Evolutionary conservation across 2,888 invertebrate genomes (phyloP), one percentile per base, ranked within the genome.

Genomic region (Brenthis hecate): DNA sequence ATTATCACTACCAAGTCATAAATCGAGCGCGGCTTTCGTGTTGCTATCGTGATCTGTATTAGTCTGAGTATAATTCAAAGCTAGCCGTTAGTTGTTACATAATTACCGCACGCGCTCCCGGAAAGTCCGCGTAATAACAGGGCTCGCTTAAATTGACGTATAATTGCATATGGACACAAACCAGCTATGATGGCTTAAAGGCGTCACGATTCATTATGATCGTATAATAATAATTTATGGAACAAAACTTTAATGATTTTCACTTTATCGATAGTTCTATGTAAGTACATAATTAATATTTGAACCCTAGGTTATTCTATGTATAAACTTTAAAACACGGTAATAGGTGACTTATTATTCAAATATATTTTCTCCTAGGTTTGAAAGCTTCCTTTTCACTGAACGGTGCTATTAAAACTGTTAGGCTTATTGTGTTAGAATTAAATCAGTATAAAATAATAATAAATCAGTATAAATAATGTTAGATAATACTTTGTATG

Each of bases 1-100:
- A 77, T 79, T 81, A 84, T 80, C 80, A 78, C 72, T 69, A 71
- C 58, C 58, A 73, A 19, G 70, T 79, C 74, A 85, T 87, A 86
- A 85, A 87, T 86, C 81, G 66, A 63, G 56, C 74, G 77, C 77
- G 73, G 79, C 76, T 72, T 76, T 79, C 77, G 74, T 78, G 74
- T 71, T 72, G 75, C 80, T 84, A 86, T 83, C 87, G 81, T 75
- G 83, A 84, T 85, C 80, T 77, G 76, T 80, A 83, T 85, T 85
- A 84, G 78, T 76, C 73, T 74, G 76, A 73, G 81, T 75, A 82
- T 87, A 86, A 86, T 82, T 87, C 83, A 80, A 75, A 69, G 75
- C 68, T 60, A 55, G 66, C 56, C 71, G 74, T 85, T 60, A 55
- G 66, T 51, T 70, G 74, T 85, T 85, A 81, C 77, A 79, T 80